Evolutionary conservation across 2,888 invertebrate genomes (phyloP), one percentile per base, ranked within the genome.

Genomic region (Lasiommata megera): DNA sequence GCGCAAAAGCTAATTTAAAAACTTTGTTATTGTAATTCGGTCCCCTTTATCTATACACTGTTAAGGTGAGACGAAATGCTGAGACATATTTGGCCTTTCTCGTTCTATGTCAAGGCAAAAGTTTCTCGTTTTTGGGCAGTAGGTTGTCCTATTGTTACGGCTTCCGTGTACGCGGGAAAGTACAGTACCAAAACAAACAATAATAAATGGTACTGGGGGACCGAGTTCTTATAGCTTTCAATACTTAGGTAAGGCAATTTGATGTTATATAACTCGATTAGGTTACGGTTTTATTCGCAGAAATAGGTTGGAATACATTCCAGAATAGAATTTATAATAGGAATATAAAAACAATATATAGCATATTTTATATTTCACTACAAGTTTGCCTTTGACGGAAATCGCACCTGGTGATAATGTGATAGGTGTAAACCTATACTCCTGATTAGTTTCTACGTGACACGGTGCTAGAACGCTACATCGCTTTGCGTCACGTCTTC

Each of bases 251-350:
- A 50, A 50, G 28, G 37, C 50, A 50, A 38, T 50, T 50, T 23
- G 37, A 38, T 38, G 50, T 50, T 50, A 12, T 50, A 14, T 50
- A 50, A 50, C 50, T 50, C 23, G 38, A 38, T 50, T 50, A 50
- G 23, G 38, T 38, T 14, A 50, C 36, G 37, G 50, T 50, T 50
- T 50, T 50, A 50, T 37, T 16, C 50, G 23, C 18, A 50, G 37
- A 36, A 23, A 47, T 11, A 9, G 34, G 41, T 36, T 12, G 12
- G n/a, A n/a, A n/a, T n/a, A n/a, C n/a, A n/a, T n/a, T n/a, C n/a
- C n/a, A n/a, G n/a, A n/a, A n/a, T n/a, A n/a, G n/a, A n/a, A n/a
- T n/a, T n/a, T n/a, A n/a, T n/a, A n/a, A n/a, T n/a, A n/a, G n/a
- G n/a, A n/a, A n/a, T n/a, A n/a, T n/a, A n/a, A n/a, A n/a, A n/a